phyloP scores from a whole-genome alignment of 2,113 vertebrate genomes.

The Scortum barcoo region DNA sequence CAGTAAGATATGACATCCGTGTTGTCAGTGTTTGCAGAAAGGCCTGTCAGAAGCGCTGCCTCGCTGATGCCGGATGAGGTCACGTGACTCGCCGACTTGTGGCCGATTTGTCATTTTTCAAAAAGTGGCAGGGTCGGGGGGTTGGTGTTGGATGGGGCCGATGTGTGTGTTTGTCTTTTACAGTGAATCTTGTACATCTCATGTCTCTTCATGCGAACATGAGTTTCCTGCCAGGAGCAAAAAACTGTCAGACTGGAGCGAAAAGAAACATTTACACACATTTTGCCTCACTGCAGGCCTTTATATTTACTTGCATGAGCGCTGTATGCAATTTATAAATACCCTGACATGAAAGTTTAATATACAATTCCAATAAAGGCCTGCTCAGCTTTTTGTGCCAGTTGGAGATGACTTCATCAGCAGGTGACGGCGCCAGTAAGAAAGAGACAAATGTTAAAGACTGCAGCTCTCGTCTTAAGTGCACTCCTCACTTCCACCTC shows the following conservation, averaged over 20 bases:
- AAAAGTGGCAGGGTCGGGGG: conserved; percentile 56
- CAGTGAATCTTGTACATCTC: conserved; percentile 34
- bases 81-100: conserved; percentile 53
- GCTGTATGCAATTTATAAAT: not conserved
- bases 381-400: not conserved
- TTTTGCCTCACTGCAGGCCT: not conserved
- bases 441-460: not conserved
- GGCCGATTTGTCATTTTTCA: conserved; percentile 58
- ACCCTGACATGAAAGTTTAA: not conserved
- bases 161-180: not conserved
- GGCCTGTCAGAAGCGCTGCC: conserved; percentile 51
- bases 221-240: conserved; percentile 33
- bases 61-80: conserved; percentile 42
- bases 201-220: conserved; percentile 17
- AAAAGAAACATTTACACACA: not conserved
- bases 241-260: not conserved
- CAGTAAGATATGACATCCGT: conserved; percentile 67
- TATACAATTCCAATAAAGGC: not conserved
- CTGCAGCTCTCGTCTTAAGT: conserved; percentile 22
- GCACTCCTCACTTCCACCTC: conserved; percentile 37
- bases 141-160: not conserved
- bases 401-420: conserved; percentile 17
- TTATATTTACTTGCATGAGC: not conserved
- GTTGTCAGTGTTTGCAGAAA: conserved; percentile 47
- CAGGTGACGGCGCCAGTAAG: not conserved